phyloP scores from a whole-genome alignment of 2,113 vertebrate genomes.

The Gambusia affinis region DNA sequence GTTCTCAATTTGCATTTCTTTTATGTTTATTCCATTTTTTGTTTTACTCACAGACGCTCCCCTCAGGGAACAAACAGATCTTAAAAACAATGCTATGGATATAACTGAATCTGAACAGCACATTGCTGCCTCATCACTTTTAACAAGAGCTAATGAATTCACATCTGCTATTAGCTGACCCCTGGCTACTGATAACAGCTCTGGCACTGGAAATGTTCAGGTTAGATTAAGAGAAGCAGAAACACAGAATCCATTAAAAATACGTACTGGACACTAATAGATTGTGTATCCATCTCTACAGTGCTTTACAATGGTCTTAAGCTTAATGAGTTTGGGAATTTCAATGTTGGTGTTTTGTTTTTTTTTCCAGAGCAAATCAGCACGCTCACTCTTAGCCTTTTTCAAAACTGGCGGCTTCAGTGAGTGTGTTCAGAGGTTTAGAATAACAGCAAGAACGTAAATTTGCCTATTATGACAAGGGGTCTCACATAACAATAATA shows the following conservation, averaged over 20 bases:
- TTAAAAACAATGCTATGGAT: conserved; percentile 44
- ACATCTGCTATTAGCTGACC: conserved; percentile 59
- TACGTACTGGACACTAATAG: conserved; percentile 3
- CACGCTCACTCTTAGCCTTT: background rate
- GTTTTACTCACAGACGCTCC: background rate
- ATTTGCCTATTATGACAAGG: background rate
- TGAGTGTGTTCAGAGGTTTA: background rate
- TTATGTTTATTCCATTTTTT: no score
- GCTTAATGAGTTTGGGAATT: conserved; percentile 1
- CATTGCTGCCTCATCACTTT: conserved; percentile 65
- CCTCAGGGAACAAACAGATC: conserved; percentile 16
- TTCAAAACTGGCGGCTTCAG: background rate
- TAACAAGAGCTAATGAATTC: conserved; percentile 60
- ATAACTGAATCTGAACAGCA: conserved; percentile 54
- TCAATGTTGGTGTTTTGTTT: background rate
- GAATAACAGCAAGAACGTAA: background rate
- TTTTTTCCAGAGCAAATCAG: background rate
- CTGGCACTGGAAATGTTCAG: conserved; percentile 48
- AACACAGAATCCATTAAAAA: conserved; percentile 54
- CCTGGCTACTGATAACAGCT: conserved; percentile 59
- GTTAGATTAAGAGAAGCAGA: conserved; percentile 51
- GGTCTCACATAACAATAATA: conserved; percentile 1
- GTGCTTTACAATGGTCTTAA: conserved; percentile 1
- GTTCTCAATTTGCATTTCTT: background rate
- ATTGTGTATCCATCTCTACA: conserved; percentile 1